Base-by-base conservation (phyloP, 2,113 vertebrate genomes). In the Caloenas nicobarica region DNA sequence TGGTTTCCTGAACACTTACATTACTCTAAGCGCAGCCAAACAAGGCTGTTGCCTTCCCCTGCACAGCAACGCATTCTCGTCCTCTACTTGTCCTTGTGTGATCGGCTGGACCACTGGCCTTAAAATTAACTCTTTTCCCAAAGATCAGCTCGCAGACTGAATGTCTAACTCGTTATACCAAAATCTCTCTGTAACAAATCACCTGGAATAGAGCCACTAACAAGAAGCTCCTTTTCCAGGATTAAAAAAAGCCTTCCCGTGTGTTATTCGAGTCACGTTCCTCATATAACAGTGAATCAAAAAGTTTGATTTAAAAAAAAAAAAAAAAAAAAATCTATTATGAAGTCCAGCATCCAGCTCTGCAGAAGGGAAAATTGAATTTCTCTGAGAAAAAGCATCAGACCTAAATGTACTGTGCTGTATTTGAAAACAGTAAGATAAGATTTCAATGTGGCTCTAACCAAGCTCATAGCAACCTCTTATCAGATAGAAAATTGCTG, bases 51-150 rank as follows among this genome's bases (percentile, higher is more conserved):
- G 58, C 58, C 62, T 93, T 44, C 44, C 24, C 8, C 9, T 31
- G 58, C 50, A 53, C 0, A 68, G 57, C 81, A 82, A 33, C 2
- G 16, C 0, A 0, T 29, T 65, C 81, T 65, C 18, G 3, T 46
- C 50, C 66, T 71, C 77, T 70, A 7, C 51, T 56, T 68, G 53
- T 68, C 56, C 72, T 91, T 5, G 1, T 42, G n/a, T 26, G 60
- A 66, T 64, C 58, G 83, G 0, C 58, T 51, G 70, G 24, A 91
- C 34, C 73, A 71, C 36, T 48, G 81, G 71, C 26, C 38, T 78
- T 76, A 71, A 38, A 69, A 72, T 36, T 31, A 51, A 85, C 16
- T 66, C 19, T 80, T 50, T 10, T 73, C 53, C 56, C 22, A 21
- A 57, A 82, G 31, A 69, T 77, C n/a, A 91, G 54, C 58, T 80